A percentile compares a stretch with the other conserved stretches of the same genome.
These are phyloP conservation scores for Aphaenogaster floridana DNA, from an alignment of 1,140 invertebrate species.

Conservation along the genomic window DNA sequence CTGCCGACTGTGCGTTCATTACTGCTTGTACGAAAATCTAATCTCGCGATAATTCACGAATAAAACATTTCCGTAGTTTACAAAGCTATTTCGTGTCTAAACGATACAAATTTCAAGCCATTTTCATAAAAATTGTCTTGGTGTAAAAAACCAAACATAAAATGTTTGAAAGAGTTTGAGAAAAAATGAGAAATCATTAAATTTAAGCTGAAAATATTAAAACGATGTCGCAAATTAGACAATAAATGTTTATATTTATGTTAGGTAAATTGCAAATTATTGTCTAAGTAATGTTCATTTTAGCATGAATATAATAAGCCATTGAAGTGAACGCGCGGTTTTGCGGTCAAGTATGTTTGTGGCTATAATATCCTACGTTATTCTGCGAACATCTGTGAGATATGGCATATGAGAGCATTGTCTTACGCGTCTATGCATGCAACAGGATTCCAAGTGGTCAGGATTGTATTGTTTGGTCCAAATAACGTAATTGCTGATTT, in stretches of 20 bases:
- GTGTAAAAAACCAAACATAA: not conserved
- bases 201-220: not conserved
- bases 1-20: slow-evolving; percentile 5
- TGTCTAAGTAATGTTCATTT: not conserved
- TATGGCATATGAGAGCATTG: slow-evolving; percentile 5
- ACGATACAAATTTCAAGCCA: not conserved
- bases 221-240: not conserved
- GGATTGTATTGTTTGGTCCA: not conserved
- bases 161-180: not conserved
- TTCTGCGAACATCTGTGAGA: slow-evolving; percentile 39
- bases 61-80: slow-evolving; percentile 30
- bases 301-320: slow-evolving; percentile 10
- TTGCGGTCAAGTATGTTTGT: slow-evolving; percentile 15
- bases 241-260: not conserved
- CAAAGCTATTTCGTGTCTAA: not conserved
- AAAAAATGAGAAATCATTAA: not conserved
- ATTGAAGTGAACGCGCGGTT: slow-evolving; percentile 30
- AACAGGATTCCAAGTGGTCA: slow-evolving; percentile 27
- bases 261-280: slow-evolving; percentile 11
- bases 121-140: not conserved
- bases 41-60: slow-evolving; percentile 55
- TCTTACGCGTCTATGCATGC: slow-evolving; percentile 15
- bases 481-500: slow-evolving; percentile 39
- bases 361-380: slow-evolving; percentile 36
- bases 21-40: slow-evolving; percentile 47